Evolutionary conservation across 2,113 vertebrate genomes (phyloP).

Genomic region (Leucosticte australis): DNA sequence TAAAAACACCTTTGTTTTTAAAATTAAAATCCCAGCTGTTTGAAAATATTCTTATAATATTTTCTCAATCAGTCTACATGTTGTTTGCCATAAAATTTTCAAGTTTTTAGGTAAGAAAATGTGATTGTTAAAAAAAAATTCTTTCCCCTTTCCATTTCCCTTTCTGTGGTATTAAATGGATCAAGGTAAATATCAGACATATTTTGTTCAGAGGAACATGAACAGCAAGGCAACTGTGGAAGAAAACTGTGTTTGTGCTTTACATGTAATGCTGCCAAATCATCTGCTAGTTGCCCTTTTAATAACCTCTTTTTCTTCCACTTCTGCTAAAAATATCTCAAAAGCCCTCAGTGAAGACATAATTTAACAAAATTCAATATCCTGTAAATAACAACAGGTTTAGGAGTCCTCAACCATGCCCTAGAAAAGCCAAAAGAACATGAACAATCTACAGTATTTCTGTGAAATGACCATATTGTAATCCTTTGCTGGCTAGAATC

Average conservation of each 20-base stretch:
- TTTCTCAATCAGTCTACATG: neutral
- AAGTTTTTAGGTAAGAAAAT: neutral
- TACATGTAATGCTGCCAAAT: neutral
- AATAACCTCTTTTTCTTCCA: conserved; percentile 27
- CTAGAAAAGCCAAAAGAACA: conserved; percentile 16
- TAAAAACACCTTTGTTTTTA: neutral
- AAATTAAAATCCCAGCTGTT: neutral
- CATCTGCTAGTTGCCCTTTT: neutral
- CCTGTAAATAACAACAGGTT: neutral
- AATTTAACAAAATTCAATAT: conserved; percentile 26
- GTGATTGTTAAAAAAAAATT: neutral
- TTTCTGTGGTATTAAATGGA: neutral
- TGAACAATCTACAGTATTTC: neutral
- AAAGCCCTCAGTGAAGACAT: neutral
- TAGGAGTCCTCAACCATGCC: neutral
- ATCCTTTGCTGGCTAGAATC: neutral
- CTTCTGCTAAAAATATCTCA: conserved; percentile 25
- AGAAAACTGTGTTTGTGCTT: neutral
- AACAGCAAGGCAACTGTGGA: neutral
- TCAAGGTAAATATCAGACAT: neutral
- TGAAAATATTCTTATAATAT: neutral
- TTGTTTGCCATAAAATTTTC: neutral
- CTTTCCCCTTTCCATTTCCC: neutral
- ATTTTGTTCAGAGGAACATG: neutral
- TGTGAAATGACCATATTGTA: neutral